Conservation (phyloP, 2,888 invertebrate species). For the Hirtodrosophila duncani region DNA sequence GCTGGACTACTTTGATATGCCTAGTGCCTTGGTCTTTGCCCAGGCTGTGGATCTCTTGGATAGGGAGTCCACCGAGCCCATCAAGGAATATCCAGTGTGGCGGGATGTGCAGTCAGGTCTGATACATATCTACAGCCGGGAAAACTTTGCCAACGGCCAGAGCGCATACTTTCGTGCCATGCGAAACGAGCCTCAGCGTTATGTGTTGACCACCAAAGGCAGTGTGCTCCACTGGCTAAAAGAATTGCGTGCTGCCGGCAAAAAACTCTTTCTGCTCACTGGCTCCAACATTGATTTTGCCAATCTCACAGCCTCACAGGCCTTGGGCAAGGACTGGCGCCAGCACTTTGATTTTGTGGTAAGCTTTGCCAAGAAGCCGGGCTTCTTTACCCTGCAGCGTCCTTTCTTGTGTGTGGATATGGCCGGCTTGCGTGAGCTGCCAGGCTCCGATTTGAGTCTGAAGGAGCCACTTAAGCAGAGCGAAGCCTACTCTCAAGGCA, state of each 20-base stretch:
- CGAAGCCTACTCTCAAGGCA: constrained; percentile 81
- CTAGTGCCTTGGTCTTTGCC: constrained; percentile 83
- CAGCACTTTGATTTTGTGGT: constrained; percentile 83
- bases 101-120: constrained; percentile 83
- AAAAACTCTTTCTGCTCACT: constrained; percentile 84
- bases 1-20: constrained; percentile 87
- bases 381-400: constrained; percentile 82
- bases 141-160: constrained; percentile 80
- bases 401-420: constrained; percentile 80
- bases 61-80: constrained; percentile 52
- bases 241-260: constrained; percentile 79
- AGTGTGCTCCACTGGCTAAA: constrained; percentile 81
- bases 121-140: constrained; percentile 81
- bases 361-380: constrained; percentile 86
- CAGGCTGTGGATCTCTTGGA: constrained; percentile 84
- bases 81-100: constrained; percentile 81
- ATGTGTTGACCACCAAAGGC: constrained; percentile 81
- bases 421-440: constrained; percentile 54
- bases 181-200: constrained; percentile 81
- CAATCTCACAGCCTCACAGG: constrained; percentile 81
- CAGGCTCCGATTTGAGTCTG: constrained; percentile 39
- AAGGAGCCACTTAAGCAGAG: constrained; percentile 68
- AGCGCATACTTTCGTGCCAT: constrained; percentile 83
- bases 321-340: constrained; percentile 84
- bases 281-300: constrained; percentile 87